These are phyloP conservation scores for Drosophila affinis DNA, from an alignment of 2,888 invertebrate species.

Conservation along the genomic window DNA sequence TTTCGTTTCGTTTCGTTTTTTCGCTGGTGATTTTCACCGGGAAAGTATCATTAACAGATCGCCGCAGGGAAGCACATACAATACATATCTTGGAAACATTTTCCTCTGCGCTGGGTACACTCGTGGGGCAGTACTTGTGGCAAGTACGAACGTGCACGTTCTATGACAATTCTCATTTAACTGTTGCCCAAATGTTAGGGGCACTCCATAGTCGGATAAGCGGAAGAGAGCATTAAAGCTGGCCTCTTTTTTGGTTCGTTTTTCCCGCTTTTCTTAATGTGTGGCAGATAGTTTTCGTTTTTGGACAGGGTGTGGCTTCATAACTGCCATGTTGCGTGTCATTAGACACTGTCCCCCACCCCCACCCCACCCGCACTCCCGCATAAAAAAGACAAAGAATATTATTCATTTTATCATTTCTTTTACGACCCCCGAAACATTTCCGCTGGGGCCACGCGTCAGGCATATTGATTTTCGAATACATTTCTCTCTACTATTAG, in stretches of 20 bases:
- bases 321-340: slow-evolving; percentile 44
- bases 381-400: slow-evolving; percentile 12
- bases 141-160: neutral
- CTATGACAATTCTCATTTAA: neutral
- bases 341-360: slow-evolving; percentile 38
- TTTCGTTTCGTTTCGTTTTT: slow-evolving; percentile 47
- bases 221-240: neutral
- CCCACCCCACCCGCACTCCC: neutral
- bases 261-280: slow-evolving; percentile 6
- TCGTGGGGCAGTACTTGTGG: neutral
- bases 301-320: slow-evolving; percentile 13
- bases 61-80: slow-evolving; percentile 40
- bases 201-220: neutral
- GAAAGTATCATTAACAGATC: slow-evolving; percentile 54
- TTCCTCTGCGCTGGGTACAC: neutral
- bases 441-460: slow-evolving; percentile 43
- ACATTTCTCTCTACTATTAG: slow-evolving; percentile 15
- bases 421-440: slow-evolving; percentile 33
- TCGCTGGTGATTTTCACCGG: slow-evolving; percentile 43
- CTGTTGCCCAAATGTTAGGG: neutral
- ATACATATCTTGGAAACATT: slow-evolving; percentile 22
- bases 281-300: neutral
- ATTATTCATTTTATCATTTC: slow-evolving; percentile 40
- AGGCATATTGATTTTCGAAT: slow-evolving; percentile 43
- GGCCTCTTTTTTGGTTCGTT: neutral